Evolutionary conservation across 2,888 invertebrate genomes (phyloP), one percentile per base, ranked within the genome.

Genomic region (Maniola hyperantus): DNA sequence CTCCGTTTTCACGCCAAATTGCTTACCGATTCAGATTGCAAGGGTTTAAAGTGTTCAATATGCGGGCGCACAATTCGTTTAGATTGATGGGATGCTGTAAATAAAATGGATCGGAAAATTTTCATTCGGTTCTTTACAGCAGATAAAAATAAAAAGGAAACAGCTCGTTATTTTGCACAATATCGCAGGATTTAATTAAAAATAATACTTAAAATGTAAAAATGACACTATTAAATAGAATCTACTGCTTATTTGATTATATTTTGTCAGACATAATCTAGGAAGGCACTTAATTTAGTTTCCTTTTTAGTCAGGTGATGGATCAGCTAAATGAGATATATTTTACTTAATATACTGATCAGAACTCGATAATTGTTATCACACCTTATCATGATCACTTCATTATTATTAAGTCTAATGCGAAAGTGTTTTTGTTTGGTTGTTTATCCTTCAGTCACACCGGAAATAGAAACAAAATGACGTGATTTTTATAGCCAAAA

Each of bases 1-100:
- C 76, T 77, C 74, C 74, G 70, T 76, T 83, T 83, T 85, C 79
- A 81, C 77, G 81, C 78, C 76, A 81, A 87, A 86, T 85, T 85
- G 81, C 75, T 78, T 81, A 72, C 77, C 77, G 75, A 82, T 80
- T 74, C 67, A 68, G 73, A 72, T 73, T 73, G 73, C 62, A 62
- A 69, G 68, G 72, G 70, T 66, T 74, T 71, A 71, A 72, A 74
- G 71, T 72, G 72, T 73, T 73, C 72, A 72, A 71, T 70, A 73
- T 71, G 71, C 71, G 71, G 71, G 66, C 65, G 68, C 66, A 70
- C 68, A 73, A 74, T 70, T 59, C 75, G 76, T 73, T 76, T 76
- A 78, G 83, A 79, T 79, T 74, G 71, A 74, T 73, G 67, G 66
- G 55, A 55, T 71, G 66, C 70, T 64, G 70, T 70, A 68, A 60